Evolutionary conservation across 53 echinoderm and acorn worm genomes (phyloP).

Genomic region (Crossaster papposus): DNA sequence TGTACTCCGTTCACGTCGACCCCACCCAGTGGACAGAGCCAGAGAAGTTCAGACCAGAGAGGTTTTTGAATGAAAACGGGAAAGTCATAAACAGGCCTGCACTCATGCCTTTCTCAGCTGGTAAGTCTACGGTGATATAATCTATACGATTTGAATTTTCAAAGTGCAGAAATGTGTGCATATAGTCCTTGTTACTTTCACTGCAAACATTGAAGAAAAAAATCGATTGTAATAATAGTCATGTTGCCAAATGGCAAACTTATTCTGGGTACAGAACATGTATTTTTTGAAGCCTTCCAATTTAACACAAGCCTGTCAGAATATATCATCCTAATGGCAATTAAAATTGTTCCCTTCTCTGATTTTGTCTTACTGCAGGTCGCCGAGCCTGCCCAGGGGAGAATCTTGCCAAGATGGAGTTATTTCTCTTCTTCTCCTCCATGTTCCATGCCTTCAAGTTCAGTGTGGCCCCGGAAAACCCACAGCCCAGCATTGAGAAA

Average conservation of each 20-base stretch:
- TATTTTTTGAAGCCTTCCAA: not conserved
- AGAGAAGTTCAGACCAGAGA: constrained; percentile 85
- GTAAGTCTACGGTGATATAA: constrained; percentile 54
- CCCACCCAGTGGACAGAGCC: constrained; percentile 90
- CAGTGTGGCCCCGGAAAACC: constrained; percentile 72
- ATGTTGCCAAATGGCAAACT: too few species aligned
- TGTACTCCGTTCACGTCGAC: constrained; percentile 98
- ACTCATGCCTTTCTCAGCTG: constrained; percentile 99
- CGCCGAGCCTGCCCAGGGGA: constrained; percentile 95
- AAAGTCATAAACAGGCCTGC: constrained; percentile 76
- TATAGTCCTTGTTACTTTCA: too few species aligned
- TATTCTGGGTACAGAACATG: too few species aligned
- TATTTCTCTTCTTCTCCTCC: constrained; percentile 91
- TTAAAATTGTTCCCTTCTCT: not conserved
- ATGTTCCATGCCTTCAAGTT: constrained; percentile 83
- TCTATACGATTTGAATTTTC: not conserved
- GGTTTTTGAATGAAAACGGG: constrained; percentile 79
- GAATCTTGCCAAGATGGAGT: constrained; percentile 89
- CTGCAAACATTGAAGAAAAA: too few species aligned
- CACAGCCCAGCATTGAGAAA: constrained; percentile 93
- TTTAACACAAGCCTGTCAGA: not conserved
- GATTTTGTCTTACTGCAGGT: constrained; percentile 64
- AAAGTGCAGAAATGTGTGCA: not conserved
- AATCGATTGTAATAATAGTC: too few species aligned
- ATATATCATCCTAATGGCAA: not conserved